phyloP scores from a whole-genome alignment of 2,113 vertebrate genomes.

The Procapra przewalskii region DNA sequence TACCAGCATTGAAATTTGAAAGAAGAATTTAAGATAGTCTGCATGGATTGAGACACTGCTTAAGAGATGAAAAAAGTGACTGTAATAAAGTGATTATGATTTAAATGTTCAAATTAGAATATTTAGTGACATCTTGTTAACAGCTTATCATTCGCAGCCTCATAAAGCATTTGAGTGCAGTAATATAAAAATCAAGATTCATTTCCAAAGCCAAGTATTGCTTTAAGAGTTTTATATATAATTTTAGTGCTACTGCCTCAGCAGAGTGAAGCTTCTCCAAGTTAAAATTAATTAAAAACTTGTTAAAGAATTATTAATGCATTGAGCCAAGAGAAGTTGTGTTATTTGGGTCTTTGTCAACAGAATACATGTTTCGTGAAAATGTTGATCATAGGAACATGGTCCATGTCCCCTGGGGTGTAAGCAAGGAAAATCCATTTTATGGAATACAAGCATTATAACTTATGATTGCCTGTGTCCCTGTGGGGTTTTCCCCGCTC shows the following conservation, averaged over 20 bases:
- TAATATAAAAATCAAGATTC: background rate
- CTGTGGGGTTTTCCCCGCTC: background rate
- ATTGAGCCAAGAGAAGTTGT: background rate
- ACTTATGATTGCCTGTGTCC: too few species aligned
- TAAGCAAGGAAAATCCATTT: background rate
- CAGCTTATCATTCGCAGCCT: background rate
- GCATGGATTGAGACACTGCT: background rate
- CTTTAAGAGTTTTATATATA: background rate
- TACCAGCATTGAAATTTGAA: background rate
- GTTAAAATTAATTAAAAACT: background rate
- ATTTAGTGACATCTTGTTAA: background rate
- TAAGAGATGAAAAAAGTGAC: background rate
- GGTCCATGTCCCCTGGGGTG: background rate
- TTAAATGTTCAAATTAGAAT: background rate
- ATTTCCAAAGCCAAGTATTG: background rate
- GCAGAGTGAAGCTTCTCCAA: background rate
- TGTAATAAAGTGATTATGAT: background rate
- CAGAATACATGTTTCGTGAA: background rate
- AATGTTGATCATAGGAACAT: background rate
- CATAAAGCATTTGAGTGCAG: background rate
- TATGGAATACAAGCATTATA: background rate
- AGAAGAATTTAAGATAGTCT: background rate
- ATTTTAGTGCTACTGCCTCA: background rate
- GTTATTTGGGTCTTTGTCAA: background rate
- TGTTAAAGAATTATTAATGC: background rate